Evolutionary conservation across 2,888 invertebrate species (phyloP).

Genomic region (Euphydryas editha): DNA sequence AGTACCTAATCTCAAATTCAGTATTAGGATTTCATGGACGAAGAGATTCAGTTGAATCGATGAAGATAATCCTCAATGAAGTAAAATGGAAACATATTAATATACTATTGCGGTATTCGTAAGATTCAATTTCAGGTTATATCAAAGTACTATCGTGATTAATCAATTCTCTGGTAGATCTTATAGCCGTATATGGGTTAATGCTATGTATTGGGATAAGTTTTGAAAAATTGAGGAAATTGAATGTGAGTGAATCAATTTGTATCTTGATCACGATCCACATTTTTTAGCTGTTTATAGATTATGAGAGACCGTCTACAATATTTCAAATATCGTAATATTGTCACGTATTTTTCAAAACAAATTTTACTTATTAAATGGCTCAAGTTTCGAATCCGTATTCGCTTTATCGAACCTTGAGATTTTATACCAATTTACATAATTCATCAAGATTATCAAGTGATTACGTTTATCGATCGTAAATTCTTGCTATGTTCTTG

Average conservation of each 20-base stretch:
- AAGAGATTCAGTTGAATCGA: not conserved
- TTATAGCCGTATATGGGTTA: constrained; percentile 9
- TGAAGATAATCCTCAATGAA: not conserved
- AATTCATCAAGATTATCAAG: not conserved
- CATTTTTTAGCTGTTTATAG: not conserved
- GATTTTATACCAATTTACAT: not conserved
- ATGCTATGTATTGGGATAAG: constrained; percentile 5
- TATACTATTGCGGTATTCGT: not conserved
- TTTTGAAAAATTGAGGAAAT: constrained; percentile 8
- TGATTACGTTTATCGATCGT: too few relatives aligned
- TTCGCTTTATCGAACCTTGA: not conserved
- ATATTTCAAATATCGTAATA: not conserved
- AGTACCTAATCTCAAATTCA: not conserved
- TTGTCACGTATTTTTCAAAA: not conserved
- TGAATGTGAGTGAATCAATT: constrained; percentile 12
- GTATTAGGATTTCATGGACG: not conserved
- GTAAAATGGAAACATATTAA: not conserved
- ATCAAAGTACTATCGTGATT: not conserved
- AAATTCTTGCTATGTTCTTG: too few relatives aligned
- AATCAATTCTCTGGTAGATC: constrained; percentile 6
- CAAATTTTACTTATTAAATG: not conserved
- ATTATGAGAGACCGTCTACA: not conserved
- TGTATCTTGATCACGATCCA: constrained; percentile 5
- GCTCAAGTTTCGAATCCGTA: not conserved
- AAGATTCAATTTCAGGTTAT: not conserved